Conservation (phyloP, 2,113 vertebrate genomes). For the Myotis brandtii region DNA sequence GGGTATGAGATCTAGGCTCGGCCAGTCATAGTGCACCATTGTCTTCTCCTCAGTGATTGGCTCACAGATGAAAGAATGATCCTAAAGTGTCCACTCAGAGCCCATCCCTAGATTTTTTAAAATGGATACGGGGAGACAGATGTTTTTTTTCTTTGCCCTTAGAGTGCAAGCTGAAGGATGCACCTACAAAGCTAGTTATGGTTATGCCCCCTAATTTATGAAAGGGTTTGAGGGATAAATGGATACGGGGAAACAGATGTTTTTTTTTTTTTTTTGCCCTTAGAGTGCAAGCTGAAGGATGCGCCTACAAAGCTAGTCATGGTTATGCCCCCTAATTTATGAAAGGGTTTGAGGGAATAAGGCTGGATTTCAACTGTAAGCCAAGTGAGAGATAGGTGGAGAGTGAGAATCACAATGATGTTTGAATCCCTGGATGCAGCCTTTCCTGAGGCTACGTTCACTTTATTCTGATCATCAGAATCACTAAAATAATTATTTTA, state of each 20-base stretch:
- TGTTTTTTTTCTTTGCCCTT: not conserved
- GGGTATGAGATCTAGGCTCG: not conserved
- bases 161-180: not conserved
- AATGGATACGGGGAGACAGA: not conserved
- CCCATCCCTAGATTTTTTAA: not conserved
- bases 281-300: not conserved
- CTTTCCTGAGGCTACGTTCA: not conserved
- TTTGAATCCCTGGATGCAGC: not conserved
- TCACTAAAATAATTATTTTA: conserved; percentile 14
- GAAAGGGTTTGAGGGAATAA: not conserved
- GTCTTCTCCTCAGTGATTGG: not conserved
- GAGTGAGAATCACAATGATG: not conserved
- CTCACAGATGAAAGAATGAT: not conserved
- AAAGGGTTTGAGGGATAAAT: not conserved
- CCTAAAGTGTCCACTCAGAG: not conserved
- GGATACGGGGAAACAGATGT: not conserved
- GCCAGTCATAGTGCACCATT: not conserved
- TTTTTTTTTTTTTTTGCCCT: not conserved
- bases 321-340: not conserved
- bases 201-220: not conserved
- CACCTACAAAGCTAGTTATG: not conserved
- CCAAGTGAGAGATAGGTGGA: not conserved
- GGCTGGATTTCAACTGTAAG: not conserved
- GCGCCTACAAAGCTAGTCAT: not conserved
- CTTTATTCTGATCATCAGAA: not conserved